These are phyloP conservation scores for Drosophila pseudoananassae DNA, from an alignment of 1,140 invertebrate species.

Conservation along the genomic window DNA sequence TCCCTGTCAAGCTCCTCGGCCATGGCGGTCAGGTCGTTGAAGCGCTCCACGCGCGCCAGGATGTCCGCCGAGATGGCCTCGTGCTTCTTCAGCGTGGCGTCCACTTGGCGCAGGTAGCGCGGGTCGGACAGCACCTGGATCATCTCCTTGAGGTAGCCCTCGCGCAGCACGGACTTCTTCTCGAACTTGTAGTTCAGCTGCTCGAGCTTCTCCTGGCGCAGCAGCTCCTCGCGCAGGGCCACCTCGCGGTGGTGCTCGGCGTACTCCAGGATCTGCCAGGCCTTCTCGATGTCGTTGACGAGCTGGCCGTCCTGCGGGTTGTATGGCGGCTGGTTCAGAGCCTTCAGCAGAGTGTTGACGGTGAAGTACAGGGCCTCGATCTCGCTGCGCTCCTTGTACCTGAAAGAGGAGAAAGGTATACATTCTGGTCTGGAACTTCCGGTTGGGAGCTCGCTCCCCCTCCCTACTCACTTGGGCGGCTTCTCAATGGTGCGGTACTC, in stretches of 20 bases:
- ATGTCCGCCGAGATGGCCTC: slow-evolving; percentile 99
- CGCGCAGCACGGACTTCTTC: slow-evolving; percentile 88
- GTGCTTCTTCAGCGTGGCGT: slow-evolving; percentile 99
- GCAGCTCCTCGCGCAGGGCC: slow-evolving; percentile 94
- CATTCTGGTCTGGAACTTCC: background rate
- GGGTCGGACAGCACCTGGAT: slow-evolving; percentile 97
- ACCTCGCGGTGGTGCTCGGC: slow-evolving; percentile 97
- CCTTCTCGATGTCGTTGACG: slow-evolving; percentile 96
- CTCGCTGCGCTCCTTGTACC: slow-evolving; percentile 97
- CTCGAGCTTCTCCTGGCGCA: slow-evolving; percentile 96
- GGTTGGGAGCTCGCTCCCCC: slow-evolving; percentile 25
- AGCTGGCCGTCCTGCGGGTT: slow-evolving; percentile 95
- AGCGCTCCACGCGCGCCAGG: slow-evolving; percentile 95
- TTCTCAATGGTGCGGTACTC: slow-evolving; percentile 98
- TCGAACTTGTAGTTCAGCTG: slow-evolving; percentile 98
- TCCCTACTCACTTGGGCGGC: slow-evolving; percentile 92
- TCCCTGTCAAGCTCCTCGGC: slow-evolving; percentile 95
- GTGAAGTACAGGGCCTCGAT: slow-evolving; percentile 98
- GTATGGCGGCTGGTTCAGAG: slow-evolving; percentile 95
- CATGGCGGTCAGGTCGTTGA: slow-evolving; percentile 96
- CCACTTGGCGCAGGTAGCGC: slow-evolving; percentile 95
- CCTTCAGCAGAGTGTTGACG: slow-evolving; percentile 98
- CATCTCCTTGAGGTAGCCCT: slow-evolving; percentile 98
- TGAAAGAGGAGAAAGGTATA: slow-evolving; percentile 64
- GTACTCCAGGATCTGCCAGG: slow-evolving; percentile 96